Base-by-base conservation (phyloP, 2,113 vertebrate species). In the Serinus canaria region DNA sequence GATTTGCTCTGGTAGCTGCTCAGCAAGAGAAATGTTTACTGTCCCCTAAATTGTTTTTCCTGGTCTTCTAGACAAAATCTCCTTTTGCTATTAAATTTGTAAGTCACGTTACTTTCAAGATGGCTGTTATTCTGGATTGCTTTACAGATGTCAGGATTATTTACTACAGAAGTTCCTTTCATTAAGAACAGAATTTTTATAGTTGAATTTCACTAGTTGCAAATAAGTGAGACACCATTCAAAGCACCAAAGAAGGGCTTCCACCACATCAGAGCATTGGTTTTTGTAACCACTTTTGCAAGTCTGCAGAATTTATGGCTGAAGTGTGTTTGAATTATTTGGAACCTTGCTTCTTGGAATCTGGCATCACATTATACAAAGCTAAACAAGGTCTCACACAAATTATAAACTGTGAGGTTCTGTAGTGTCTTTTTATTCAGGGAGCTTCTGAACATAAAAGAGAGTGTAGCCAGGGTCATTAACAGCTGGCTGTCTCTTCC, bases 141-240 rank as follows among this genome's bases (percentile, higher is more conserved):
- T 86, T 43, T 72, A 83, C 8, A 86, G 47, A 79, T 88, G 67
- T 53, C 83, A 74, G 7, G 60, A 69, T 60, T 94, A 83, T 81
- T 94, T 95, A 83, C 63, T 86, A 91, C 28, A 80, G 58, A 88
- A 86, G 70, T 74, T 79, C 13, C 55, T 92, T 94, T 88, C 30
- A 49, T 83, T 93, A 83, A 83, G 63, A 70, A 91, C 84, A 67
- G 6, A 46, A n/a, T 49, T 83, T 89, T 94, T 86, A 74, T 68
- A 68, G 64, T 39, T 90, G 44, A 47, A 53, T 94, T 81, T 86
- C 63, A 83, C 27, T 73, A 90, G 60, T 87, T 95, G 60, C 68
- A 88, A 85, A 56, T 85, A 85, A 85, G 39, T 6, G 44, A 93
- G 88, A 60, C 64, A 93, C 59, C 72, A 56, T 78, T 83, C 81